Conservation (phyloP, 2,797 vertebrate genomes). For the Acrossocheilus fasciatus region DNA sequence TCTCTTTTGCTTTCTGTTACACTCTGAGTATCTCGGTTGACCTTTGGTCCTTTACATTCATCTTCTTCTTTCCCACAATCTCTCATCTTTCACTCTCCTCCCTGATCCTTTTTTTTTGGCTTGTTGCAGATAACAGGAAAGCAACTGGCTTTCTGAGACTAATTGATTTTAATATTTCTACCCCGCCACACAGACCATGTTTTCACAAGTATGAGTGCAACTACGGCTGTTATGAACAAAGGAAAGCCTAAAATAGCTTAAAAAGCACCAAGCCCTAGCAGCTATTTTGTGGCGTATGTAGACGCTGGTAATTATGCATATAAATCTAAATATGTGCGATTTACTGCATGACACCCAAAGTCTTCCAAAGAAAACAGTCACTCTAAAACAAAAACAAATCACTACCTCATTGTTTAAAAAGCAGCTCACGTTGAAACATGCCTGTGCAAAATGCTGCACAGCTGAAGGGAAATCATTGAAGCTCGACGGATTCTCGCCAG, state of each 20-base stretch:
- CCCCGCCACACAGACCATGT: too few species aligned
- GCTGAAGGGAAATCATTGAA: conserved; percentile 33
- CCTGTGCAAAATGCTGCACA: not conserved
- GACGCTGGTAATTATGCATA: not conserved
- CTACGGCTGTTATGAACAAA: not conserved
- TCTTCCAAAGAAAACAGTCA: conserved; percentile 8
- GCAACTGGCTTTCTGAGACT: not conserved
- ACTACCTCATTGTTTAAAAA: not conserved
- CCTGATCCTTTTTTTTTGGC: too few species aligned
- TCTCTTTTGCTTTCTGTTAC: conserved; percentile 1
- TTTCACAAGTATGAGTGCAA: not conserved
- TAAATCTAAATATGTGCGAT: not conserved
- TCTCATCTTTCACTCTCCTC: not conserved
- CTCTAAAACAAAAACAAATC: not conserved
- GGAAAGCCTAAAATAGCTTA: not conserved
- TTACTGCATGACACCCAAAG: not conserved
- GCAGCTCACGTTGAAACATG: conserved; percentile 16
- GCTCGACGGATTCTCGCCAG: conserved; percentile 13
- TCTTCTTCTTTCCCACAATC: conserved; percentile 23
- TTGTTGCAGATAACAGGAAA: not conserved
- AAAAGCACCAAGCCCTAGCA: not conserved
- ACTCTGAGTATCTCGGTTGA: conserved; percentile 43
- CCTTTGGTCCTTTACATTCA: conserved; percentile 44
- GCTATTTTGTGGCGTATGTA: not conserved
- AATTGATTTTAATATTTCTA: not conserved